A percentile compares a stretch with the other conserved stretches of the same genome.
Conservation (phyloP, 2,888 invertebrate species). For the Chymomyza procnemis region DNA sequence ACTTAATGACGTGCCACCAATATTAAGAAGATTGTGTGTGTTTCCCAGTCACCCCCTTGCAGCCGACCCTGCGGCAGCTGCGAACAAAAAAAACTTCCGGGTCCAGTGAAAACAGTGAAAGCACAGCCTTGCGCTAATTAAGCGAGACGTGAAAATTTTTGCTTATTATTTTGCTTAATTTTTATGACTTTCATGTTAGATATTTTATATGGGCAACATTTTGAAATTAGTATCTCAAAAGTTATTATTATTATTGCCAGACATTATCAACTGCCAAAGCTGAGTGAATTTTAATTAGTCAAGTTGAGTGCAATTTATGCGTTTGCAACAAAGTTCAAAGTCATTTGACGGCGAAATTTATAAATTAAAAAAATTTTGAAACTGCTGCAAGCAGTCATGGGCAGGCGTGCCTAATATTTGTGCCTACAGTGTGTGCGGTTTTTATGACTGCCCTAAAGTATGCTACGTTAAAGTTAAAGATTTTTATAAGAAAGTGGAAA, state of each 20-base stretch:
- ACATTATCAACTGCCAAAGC: neutral
- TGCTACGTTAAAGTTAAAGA: conserved; percentile 30
- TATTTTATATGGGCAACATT: conserved; percentile 50
- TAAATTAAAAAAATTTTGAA: neutral
- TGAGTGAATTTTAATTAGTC: conserved; percentile 64
- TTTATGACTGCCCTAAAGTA: conserved; percentile 34
- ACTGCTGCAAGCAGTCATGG: neutral
- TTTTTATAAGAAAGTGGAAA: neutral
- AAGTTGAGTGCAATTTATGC: conserved; percentile 7
- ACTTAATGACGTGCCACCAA: conserved; percentile 68
- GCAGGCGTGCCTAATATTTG: conserved; percentile 11
- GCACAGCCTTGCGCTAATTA: conserved; percentile 51
- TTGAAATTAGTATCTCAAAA: conserved; percentile 68
- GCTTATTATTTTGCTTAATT: conserved; percentile 69
- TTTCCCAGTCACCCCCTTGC: conserved; percentile 14
- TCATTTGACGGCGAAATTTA: conserved; percentile 23
- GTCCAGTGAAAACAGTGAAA: conserved; percentile 25
- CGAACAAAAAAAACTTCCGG: conserved; percentile 59
- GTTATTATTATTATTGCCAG: conserved; percentile 61
- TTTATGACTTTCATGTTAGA: conserved; percentile 48
- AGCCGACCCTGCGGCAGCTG: conserved; percentile 42
- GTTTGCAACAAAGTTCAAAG: conserved; percentile 33
- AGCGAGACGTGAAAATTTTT: conserved; percentile 72
- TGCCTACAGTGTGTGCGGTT: conserved; percentile 6
- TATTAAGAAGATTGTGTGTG: conserved; percentile 45